Conservation (phyloP, 2,888 invertebrate species). For the Rhimphoctona megacephalus region DNA sequence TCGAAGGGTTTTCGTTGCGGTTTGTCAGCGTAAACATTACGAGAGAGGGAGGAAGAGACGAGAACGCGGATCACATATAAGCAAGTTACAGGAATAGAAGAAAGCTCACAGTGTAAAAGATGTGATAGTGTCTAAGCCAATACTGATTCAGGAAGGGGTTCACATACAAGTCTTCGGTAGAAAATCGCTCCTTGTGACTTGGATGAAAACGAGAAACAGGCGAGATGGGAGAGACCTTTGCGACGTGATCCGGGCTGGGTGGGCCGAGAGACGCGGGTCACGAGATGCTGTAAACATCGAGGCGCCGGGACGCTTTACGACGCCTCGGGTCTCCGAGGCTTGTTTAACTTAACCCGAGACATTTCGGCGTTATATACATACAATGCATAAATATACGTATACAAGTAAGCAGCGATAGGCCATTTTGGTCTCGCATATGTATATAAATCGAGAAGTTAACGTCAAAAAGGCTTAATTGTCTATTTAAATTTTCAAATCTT, state of each 20-base stretch:
- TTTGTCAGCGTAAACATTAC: constrained; percentile 48
- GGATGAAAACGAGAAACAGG: constrained; percentile 39
- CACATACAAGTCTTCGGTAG: constrained; percentile 20
- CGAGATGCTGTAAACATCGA: constrained; percentile 85
- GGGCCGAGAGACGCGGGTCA: constrained; percentile 74
- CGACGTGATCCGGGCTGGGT: constrained; percentile 68
- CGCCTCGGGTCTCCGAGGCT: constrained; percentile 78
- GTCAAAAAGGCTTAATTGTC: constrained; percentile 7
- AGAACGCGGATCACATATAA: constrained; percentile 2
- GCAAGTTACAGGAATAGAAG: constrained; percentile 59
- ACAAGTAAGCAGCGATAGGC: constrained; percentile 44
- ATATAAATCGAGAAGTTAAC: constrained; percentile 21
- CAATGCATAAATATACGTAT: constrained; percentile 9
- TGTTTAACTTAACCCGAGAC: constrained; percentile 81
- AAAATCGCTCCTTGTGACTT: constrained; percentile 48
- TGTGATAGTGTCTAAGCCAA: neutral
- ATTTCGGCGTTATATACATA: constrained; percentile 75
- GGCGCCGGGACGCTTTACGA: constrained; percentile 86
- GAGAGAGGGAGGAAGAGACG: neutral
- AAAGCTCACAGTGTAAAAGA: neutral
- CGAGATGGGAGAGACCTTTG: constrained; percentile 50
- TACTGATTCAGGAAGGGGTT: neutral
- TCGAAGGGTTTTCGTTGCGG: constrained; percentile 64
- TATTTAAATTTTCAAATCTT: neutral
- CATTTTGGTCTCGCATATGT: constrained; percentile 45